Conservation (phyloP, 2,797 vertebrate species). For the Poecile montanus region DNA sequence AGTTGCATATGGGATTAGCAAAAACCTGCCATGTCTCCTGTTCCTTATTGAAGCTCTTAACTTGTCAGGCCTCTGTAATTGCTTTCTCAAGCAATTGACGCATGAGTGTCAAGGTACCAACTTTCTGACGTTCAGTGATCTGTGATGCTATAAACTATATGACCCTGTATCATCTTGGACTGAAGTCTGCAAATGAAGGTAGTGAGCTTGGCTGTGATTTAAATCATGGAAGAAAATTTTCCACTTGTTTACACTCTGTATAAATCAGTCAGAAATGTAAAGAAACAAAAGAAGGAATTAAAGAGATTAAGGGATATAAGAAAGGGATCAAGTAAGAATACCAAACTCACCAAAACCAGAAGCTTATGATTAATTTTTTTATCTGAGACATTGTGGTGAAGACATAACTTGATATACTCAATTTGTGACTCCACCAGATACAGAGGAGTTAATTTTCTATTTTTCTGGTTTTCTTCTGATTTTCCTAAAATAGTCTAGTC, state of each 20-base stretch:
- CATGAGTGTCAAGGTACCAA: background rate
- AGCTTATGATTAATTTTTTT: background rate
- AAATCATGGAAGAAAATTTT: background rate
- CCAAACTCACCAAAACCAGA: background rate
- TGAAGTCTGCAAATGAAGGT: background rate
- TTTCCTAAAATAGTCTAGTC: background rate
- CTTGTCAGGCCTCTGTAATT: conserved; percentile 7
- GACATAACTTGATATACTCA: background rate
- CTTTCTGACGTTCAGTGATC: background rate
- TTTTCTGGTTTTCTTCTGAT: background rate
- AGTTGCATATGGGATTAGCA: background rate
- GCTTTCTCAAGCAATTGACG: conserved; percentile 4
- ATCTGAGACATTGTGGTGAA: background rate
- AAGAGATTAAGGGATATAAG: background rate
- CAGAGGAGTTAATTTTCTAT: background rate
- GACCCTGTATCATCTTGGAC: background rate
- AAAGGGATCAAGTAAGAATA: background rate
- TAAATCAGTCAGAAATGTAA: background rate
- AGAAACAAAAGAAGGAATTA: background rate
- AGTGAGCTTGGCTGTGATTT: background rate
- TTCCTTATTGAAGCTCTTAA: background rate
- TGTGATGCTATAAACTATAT: background rate
- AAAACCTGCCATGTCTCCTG: background rate
- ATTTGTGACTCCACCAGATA: background rate
- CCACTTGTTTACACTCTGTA: background rate